These are phyloP conservation scores for Eucidaris tribuloides DNA, from an alignment of 35 echinoderm and acorn worm genomes.

Conservation along the genomic window DNA sequence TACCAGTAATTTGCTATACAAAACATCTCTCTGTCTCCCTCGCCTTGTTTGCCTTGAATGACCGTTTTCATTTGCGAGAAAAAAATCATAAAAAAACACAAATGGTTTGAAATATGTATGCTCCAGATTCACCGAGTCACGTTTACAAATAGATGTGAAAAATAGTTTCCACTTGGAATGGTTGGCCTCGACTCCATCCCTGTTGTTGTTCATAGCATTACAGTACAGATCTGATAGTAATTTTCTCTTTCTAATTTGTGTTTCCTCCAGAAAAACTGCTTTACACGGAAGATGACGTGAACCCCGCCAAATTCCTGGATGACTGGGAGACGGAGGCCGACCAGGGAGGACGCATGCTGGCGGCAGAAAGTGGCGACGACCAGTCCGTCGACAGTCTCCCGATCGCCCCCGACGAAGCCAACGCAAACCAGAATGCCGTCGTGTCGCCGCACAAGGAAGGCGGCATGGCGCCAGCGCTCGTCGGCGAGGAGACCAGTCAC, in stretches of 20 bases:
- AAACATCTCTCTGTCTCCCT: too few species aligned
- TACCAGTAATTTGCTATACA: too few species aligned
- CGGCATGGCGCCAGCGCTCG: slow-evolving; percentile 75
- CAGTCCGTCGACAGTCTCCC: slow-evolving; percentile 19
- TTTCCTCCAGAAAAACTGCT: slow-evolving; percentile 36
- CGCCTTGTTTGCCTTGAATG: too few species aligned
- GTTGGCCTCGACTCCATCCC: too few species aligned
- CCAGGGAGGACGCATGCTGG: slow-evolving; percentile 46
- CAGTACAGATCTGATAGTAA: too few species aligned
- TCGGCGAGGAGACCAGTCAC: slow-evolving; percentile 88
- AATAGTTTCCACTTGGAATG: too few species aligned
- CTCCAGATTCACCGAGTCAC: too few species aligned
- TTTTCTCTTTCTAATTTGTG: not conserved
- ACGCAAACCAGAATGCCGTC: slow-evolving; percentile 34
- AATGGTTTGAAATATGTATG: too few species aligned
- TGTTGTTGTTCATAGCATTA: too few species aligned
- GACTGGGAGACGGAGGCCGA: slow-evolving; percentile 62
- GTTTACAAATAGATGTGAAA: too few species aligned
- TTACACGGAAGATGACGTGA: slow-evolving; percentile 15
- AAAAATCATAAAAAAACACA: too few species aligned
- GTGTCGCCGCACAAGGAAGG: not conserved
- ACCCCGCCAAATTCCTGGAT: slow-evolving; percentile 26
- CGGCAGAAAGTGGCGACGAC: slow-evolving; percentile 25
- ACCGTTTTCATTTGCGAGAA: too few species aligned
- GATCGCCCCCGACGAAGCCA: slow-evolving; percentile 22